Conservation (phyloP, 2,797 vertebrate genomes). For the Acanthurus lineatus region DNA sequence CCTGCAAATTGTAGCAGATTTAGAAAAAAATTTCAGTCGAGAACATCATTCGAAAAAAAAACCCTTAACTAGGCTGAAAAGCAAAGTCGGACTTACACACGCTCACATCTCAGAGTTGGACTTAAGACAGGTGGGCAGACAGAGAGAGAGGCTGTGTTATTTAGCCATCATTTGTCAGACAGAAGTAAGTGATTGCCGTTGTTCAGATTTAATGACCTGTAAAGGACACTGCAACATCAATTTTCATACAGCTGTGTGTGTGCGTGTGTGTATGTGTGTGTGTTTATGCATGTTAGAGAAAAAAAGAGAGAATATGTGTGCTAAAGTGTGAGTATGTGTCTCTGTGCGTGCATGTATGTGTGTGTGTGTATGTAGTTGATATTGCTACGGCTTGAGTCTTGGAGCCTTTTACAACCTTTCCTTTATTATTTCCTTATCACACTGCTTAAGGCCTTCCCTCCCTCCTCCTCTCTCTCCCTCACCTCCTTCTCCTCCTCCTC, state of each 20-base stretch:
- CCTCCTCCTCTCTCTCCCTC: conserved; percentile 10
- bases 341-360: conserved; percentile 17
- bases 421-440: conserved; percentile 78
- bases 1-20: conserved; percentile 33
- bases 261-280: conserved; percentile 28
- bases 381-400: conserved; percentile 60
- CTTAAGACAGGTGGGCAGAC: conserved; percentile 41
- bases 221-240: conserved; percentile 78
- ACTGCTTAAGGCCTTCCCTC: conserved; percentile 66
- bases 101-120: conserved; percentile 18
- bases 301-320: not conserved
- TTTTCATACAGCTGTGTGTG: conserved; percentile 63
- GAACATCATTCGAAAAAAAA: conserved; percentile 10
- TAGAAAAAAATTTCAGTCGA: conserved; percentile 38
- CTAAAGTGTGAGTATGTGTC: not conserved
- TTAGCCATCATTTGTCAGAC: conserved; percentile 75
- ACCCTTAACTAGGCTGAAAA: conserved; percentile 20
- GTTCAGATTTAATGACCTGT: conserved; percentile 78
- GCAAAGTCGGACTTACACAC: conserved; percentile 21
- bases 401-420: conserved; percentile 70
- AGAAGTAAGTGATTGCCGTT: conserved; percentile 63
- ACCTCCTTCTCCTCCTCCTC: conserved; percentile 8
- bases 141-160: conserved; percentile 59
- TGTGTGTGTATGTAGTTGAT: conserved; percentile 50
- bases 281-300: not conserved